Base-by-base conservation (phyloP, 1,140 invertebrate species). In the Diabrotica virgifera region DNA sequence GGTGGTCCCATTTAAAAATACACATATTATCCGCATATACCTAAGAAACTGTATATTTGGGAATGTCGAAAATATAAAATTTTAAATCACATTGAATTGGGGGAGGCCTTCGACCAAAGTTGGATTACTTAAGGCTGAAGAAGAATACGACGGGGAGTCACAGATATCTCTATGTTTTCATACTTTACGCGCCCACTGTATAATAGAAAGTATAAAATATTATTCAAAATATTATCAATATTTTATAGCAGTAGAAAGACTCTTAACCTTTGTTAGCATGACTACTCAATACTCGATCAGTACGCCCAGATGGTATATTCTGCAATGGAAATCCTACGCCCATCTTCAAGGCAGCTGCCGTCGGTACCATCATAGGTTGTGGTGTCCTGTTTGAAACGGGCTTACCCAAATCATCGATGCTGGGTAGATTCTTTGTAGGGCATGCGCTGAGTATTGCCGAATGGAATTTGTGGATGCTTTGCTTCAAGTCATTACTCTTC, bases 331-430 rank as follows among this genome's bases (percentile, higher is more conserved):
- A 91, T 65, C 89, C 90, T 65, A 91, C 89, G 55, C 89, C 89
- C 88, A 90, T 90, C 83, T 92, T 92, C 58, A 91, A 80, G 52
- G 90, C 89, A 36, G 90, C 89, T 62, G 89, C 89, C 36, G 90
- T 91, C 58, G 89, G 89, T 46, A 91, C 89, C 71, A 85, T 82
- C 78, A 87, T 87, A 68, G 84, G 83, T 75, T 82, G 83, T 7
- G 66, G 73, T 7, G 78, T 51, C 73, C 65, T 59, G 65, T 65
- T 65, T 5, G 65, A 57, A 10, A 70, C 59, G 36, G 77, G 74
- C 56, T 77, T 79, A 40, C 77, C 75, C 61, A 78, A 69, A 70
- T 78, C 72, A 36, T 86, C 80, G 71, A 86, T 76, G 46, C 81
- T 74, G 0, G 85, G 84, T 5, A 87, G 59, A 11, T 76, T 79